Evolutionary conservation across 2,113 vertebrate genomes (phyloP).

Genomic region (Furnarius figulus): DNA sequence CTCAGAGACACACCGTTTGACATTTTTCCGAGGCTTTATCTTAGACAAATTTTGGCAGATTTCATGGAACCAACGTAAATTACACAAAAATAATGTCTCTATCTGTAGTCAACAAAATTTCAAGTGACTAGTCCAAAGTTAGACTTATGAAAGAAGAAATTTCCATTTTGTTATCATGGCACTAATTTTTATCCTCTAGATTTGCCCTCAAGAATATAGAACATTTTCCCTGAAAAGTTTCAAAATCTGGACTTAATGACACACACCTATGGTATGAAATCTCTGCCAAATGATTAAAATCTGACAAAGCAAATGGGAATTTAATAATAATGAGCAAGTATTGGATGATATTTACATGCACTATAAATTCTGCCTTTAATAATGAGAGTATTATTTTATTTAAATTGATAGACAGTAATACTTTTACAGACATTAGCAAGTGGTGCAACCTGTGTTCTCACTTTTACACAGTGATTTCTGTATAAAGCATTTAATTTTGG

Average conservation of each 20-base stretch:
- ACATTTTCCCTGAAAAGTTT: background rate
- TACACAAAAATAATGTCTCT: background rate
- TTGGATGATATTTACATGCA: background rate
- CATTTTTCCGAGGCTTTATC: background rate
- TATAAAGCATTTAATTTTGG: background rate
- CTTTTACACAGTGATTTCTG: background rate
- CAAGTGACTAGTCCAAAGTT: background rate
- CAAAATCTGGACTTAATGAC: background rate
- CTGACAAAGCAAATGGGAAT: background rate
- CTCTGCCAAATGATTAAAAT: background rate
- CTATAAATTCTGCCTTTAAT: background rate
- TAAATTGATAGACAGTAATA: background rate
- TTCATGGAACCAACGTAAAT: background rate
- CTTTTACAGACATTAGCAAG: background rate
- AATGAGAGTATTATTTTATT: background rate
- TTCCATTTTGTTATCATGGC: background rate
- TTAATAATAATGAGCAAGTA: background rate
- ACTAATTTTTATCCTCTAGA: background rate
- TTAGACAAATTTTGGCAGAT: background rate
- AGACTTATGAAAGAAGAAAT: background rate
- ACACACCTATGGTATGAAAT: background rate
- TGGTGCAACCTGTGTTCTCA: background rate
- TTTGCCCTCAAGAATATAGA: background rate
- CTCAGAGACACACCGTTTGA: background rate
- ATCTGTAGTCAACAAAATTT: background rate